Conservation (phyloP, 1,140 invertebrate species). For the Hylyphantes graminicola region DNA sequence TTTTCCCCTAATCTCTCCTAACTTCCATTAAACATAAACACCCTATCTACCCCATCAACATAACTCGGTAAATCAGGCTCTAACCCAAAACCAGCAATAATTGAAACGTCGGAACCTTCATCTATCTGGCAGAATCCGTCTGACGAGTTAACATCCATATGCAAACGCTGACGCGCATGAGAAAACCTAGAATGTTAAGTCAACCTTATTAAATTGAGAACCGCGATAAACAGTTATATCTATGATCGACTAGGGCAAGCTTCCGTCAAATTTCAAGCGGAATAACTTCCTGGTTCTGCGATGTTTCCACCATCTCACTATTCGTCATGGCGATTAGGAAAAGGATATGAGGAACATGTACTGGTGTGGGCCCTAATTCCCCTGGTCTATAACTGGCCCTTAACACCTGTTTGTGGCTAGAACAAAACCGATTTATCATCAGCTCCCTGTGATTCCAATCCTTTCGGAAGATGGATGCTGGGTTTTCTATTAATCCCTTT, state of each 20-base stretch:
- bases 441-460: background rate
- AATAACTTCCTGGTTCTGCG: slow-evolving; percentile 27
- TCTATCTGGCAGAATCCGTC: no score
- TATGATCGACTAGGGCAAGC: slow-evolving; percentile 25
- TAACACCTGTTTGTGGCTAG: slow-evolving; percentile 37
- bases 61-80: no score
- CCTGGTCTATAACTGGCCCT: slow-evolving; percentile 18
- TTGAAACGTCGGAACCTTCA: no score
- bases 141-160: background rate
- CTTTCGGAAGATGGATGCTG: background rate
- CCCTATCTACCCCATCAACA: no score
- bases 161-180: slow-evolving; percentile 16
- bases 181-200: slow-evolving; percentile 36
- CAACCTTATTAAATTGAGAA: slow-evolving; percentile 32
- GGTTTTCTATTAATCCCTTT: slow-evolving; percentile 25
- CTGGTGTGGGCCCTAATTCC: background rate
- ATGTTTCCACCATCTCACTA: slow-evolving; percentile 5
- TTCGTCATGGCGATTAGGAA: slow-evolving; percentile 35
- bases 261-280: slow-evolving; percentile 28
- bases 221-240: slow-evolving; percentile 35
- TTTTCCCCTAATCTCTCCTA: no score
- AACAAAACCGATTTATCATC: slow-evolving; percentile 17
- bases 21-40: no score
- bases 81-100: no score
- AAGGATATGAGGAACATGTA: slow-evolving; percentile 26